phyloP scores from a whole-genome alignment of 1,140 invertebrate genomes.

The Phenacoccus solenopsis region DNA sequence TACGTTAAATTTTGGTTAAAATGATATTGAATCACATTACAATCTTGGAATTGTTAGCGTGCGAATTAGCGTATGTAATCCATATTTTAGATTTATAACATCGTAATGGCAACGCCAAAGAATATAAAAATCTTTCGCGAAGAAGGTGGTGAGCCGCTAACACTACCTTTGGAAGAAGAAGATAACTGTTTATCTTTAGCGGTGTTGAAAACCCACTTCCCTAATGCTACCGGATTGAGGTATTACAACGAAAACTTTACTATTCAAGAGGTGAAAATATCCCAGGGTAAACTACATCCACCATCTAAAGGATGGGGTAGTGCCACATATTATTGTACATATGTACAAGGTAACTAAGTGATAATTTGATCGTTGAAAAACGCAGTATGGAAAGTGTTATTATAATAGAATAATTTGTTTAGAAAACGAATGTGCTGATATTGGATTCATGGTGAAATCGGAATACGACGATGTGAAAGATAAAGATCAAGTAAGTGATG shows the following conservation, averaged over 20 bases:
- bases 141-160: neutral
- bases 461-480: neutral
- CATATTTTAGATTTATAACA: neutral
- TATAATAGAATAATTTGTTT: neutral
- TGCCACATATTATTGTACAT: neutral
- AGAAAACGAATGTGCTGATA: neutral
- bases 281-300: neutral
- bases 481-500: too few relatives aligned
- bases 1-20: too few relatives aligned
- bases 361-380: too few relatives aligned
- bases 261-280: neutral
- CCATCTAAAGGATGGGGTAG: neutral
- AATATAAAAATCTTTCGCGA: neutral
- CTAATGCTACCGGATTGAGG: neutral
- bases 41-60: too few relatives aligned
- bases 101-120: neutral
- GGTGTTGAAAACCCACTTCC: neutral
- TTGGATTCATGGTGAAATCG: neutral
- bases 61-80: too few relatives aligned
- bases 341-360: neutral
- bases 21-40: too few relatives aligned
- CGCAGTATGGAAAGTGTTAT: too few relatives aligned
- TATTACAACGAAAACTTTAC: neutral
- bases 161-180: neutral
- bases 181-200: neutral